Conservation (phyloP, 1,140 invertebrate genomes). For the Bactericera cockerelli region DNA sequence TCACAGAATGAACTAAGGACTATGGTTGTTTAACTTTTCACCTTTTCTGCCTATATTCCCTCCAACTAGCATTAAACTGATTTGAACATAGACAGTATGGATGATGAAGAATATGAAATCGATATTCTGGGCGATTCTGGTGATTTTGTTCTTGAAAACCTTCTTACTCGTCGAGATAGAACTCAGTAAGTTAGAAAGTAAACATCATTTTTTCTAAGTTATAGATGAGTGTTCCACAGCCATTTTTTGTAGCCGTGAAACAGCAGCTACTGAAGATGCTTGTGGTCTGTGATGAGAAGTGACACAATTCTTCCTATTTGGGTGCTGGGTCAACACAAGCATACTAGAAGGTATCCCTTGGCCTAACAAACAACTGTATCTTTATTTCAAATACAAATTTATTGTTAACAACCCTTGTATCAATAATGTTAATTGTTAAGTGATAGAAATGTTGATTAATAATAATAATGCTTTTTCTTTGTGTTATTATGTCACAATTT, state of each 20-base stretch:
- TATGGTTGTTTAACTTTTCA: no score
- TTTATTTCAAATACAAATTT: background rate
- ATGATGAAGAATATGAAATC: background rate
- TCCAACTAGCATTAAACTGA: no score
- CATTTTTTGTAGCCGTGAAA: background rate
- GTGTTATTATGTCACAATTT: no score
- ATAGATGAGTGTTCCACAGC: background rate
- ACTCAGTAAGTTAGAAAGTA: background rate
- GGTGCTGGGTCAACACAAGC: no score
- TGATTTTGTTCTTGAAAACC: conserved; percentile 4
- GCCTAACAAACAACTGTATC: background rate
- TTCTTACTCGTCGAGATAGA: background rate
- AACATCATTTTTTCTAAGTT: no score
- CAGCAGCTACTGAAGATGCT: background rate
- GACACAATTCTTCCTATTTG: background rate
- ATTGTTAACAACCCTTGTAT: no score
- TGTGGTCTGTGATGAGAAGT: background rate
- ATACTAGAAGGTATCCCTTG: background rate
- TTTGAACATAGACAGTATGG: background rate
- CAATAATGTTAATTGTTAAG: no score
- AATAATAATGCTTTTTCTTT: no score
- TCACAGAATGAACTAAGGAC: no score
- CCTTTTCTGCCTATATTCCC: no score
- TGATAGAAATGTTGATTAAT: no score
- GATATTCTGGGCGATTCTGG: background rate